Evolutionary conservation across 2,888 invertebrate species (phyloP).

Genomic region (Aphrophora alni): DNA sequence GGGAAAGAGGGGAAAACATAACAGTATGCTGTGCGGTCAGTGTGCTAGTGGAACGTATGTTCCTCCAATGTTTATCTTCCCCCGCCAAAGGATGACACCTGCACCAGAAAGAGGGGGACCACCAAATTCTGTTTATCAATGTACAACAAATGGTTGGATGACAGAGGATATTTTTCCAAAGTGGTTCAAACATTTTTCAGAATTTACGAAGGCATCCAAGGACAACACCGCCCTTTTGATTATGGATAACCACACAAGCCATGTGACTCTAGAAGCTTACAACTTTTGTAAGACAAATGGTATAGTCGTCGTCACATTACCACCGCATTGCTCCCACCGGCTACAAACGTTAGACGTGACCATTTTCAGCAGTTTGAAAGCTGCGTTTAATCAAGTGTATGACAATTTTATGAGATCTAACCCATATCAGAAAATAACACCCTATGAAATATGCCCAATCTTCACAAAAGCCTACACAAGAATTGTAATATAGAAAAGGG

Average conservation of each 20-base stretch:
- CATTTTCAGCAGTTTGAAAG: too few relatives aligned
- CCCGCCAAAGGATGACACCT: neutral
- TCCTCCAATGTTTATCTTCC: conserved; percentile 17
- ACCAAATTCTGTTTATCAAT: conserved; percentile 3
- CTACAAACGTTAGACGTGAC: conserved; percentile 13
- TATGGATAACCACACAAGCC: conserved; percentile 23
- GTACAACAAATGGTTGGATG: conserved; percentile 18
- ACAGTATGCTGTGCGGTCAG: conserved; percentile 20
- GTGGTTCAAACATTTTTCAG: too few relatives aligned
- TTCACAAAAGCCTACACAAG: too few relatives aligned
- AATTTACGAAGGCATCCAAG: neutral
- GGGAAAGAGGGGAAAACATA: conserved; percentile 25
- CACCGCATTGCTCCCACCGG: too few relatives aligned
- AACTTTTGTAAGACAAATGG: neutral
- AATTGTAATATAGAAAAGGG: too few relatives aligned
- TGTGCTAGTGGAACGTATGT: conserved; percentile 17
- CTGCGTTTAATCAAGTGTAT: too few relatives aligned
- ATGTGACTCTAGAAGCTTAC: conserved; percentile 16
- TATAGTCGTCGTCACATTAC: conserved; percentile 15
- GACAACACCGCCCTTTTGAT: neutral
- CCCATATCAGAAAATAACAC: too few relatives aligned
- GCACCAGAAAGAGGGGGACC: neutral
- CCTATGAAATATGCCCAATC: too few relatives aligned
- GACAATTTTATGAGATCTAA: too few relatives aligned
- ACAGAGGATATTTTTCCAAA: neutral